Evolutionary conservation across 2,797 vertebrate species (phyloP), one percentile per base, ranked within the genome.

Genomic region (Malacoraja senta): DNA sequence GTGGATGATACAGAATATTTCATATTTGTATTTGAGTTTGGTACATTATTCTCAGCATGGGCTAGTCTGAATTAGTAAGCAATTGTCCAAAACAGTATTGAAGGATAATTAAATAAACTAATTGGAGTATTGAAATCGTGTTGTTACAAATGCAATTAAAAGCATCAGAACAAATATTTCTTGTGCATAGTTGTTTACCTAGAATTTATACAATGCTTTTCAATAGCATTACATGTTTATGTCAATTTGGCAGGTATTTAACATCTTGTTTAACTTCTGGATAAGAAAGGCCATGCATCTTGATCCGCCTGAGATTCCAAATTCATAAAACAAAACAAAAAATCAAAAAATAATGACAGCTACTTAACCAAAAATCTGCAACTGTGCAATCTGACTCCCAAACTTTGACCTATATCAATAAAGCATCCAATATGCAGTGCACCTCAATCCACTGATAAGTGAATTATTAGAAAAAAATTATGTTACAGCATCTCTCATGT

Each of bases 331-430:
- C 76, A 24, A 58, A 38, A 44, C 35, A 13, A 76, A 92, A 74
- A 74, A 53, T 21, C 72, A 91, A 91, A 72, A 76, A 92, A 76
- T 71, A 53, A 76, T 92, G 29, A 92, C 90, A 92, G 90, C 71
- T 91, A 8, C 38, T 91, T 91, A 53, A 26, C 68, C 38, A 10
- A 92, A 53, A 92, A 53, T 44, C 35, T 92, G 71, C 26, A 35
- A 76, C 35, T 15, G 38, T 76, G 6, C 9, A n/a, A 10, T 53
- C 24, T 53, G 38, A 2, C 13, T 92, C 90, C 38, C 53, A 53
- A 76, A 24, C 90, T 92, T 74, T 92, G 90, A 76, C 71, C 71
- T 53, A n/a, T 58, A 38, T n/a, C 21, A 58, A 15, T 71, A n/a
- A 92, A 76, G 90, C 38, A n/a, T 24, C 17, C 4, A n/a, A 92